phyloP scores from a whole-genome alignment of 2,888 invertebrate genomes.

The Notocelia uddmanniana region DNA sequence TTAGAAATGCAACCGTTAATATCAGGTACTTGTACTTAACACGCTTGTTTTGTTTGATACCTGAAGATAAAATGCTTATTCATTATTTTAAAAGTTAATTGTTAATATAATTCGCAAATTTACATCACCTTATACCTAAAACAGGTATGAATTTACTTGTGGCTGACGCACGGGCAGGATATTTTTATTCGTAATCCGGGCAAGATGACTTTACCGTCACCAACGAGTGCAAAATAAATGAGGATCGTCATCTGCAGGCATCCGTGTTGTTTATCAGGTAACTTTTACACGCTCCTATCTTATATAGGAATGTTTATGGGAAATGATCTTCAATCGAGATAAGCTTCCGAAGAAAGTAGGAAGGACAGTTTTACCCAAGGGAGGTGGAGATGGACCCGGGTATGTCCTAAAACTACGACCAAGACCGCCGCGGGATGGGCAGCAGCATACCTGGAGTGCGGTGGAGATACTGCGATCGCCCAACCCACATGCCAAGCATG shows the following conservation, averaged over 20 bases:
- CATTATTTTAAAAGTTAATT: conserved; percentile 5
- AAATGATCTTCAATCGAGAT: too few relatives aligned
- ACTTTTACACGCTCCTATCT: background rate
- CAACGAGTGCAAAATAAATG: conserved; percentile 30
- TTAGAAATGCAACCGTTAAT: background rate
- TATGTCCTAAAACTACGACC: too few relatives aligned
- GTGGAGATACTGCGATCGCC: too few relatives aligned
- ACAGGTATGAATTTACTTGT: conserved; percentile 8
- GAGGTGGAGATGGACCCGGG: too few relatives aligned
- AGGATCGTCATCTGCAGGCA: conserved; percentile 18
- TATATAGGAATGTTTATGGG: background rate
- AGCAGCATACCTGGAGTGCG: too few relatives aligned
- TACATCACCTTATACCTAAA: conserved; percentile 1
- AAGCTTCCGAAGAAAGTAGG: too few relatives aligned
- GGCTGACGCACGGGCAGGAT: conserved; percentile 33
- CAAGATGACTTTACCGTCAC: conserved; percentile 21
- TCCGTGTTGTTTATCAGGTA: background rate
- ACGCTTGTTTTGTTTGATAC: conserved; percentile 33
- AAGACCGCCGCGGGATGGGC: too few relatives aligned
- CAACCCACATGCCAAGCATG: too few relatives aligned
- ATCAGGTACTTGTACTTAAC: conserved; percentile 28
- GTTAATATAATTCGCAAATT: conserved; percentile 20
- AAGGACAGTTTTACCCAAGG: too few relatives aligned
- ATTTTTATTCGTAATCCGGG: conserved; percentile 30
- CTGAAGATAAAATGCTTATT: conserved; percentile 1